Evolutionary conservation across 2,888 invertebrate genomes (phyloP).

Genomic region (Troglohyphantes excavatus): DNA sequence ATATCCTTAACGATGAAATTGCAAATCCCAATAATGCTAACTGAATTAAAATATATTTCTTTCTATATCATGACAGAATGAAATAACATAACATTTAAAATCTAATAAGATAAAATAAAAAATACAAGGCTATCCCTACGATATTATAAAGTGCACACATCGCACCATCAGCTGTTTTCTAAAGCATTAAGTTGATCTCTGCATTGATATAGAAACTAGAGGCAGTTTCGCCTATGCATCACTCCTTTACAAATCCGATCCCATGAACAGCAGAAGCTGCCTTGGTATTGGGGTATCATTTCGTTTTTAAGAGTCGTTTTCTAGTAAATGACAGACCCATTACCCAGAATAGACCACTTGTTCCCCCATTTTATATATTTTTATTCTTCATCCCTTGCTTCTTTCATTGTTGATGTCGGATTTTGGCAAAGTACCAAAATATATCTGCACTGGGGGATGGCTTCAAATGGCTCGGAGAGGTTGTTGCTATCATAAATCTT

Average conservation of each 20-base stretch:
- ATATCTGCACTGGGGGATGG: not conserved
- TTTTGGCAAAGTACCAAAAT: slow-evolving; percentile 55
- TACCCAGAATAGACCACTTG: slow-evolving; percentile 64
- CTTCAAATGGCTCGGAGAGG: not conserved
- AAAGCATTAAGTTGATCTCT: not conserved
- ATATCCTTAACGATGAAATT: too few species aligned
- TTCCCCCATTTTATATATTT: slow-evolving; percentile 32
- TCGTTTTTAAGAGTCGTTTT: slow-evolving; percentile 53
- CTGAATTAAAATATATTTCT: too few species aligned
- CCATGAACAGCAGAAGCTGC: slow-evolving; percentile 24
- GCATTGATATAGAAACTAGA: not conserved
- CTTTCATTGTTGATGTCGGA: slow-evolving; percentile 19
- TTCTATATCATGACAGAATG: too few species aligned
- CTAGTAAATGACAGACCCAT: slow-evolving; percentile 49
- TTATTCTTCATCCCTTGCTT: not conserved
- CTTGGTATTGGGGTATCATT: slow-evolving; percentile 42
- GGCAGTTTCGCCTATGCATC: slow-evolving; percentile 18
- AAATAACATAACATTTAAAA: too few species aligned
- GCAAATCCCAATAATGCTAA: too few species aligned
- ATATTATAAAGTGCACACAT: not conserved
- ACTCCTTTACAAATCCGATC: slow-evolving; percentile 25
- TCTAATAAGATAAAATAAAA: too few species aligned
- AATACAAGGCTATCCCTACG: not conserved
- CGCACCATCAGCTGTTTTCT: not conserved
- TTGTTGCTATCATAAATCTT: slow-evolving; percentile 27